phyloP scores from a whole-genome alignment of 2,888 invertebrate species.

The Sialis fuliginosa region DNA sequence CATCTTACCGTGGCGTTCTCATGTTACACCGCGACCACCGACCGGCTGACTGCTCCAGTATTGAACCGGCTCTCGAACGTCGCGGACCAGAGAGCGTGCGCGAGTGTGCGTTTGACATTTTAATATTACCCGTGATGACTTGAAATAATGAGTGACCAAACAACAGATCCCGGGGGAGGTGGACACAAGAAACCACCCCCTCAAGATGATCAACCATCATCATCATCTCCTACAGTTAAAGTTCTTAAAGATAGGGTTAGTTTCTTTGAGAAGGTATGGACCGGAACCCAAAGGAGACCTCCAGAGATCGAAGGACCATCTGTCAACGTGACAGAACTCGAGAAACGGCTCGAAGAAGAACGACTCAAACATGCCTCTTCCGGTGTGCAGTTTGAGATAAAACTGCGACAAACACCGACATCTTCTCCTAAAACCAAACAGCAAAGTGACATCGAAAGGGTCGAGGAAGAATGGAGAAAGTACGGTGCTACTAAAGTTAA shows the following conservation, averaged over 20 bases:
- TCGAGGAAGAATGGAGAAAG: slow-evolving; percentile 11
- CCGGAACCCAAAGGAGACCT: slow-evolving; percentile 24
- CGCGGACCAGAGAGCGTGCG: too few relatives aligned
- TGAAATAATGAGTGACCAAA: slow-evolving; percentile 12
- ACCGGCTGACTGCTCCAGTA: too few relatives aligned
- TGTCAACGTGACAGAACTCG: slow-evolving; percentile 40
- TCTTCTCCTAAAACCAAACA: slow-evolving; percentile 23
- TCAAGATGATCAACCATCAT: slow-evolving; percentile 17
- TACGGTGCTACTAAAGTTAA: slow-evolving; percentile 6
- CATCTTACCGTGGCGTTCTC: too few relatives aligned
- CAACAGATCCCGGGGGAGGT: slow-evolving; percentile 17
- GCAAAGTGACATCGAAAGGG: too few relatives aligned
- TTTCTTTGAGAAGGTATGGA: slow-evolving; percentile 67
- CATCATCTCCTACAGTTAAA: slow-evolving; percentile 27
- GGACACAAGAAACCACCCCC: slow-evolving; percentile 15
- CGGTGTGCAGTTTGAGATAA: slow-evolving; percentile 40
- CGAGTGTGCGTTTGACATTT: too few relatives aligned
- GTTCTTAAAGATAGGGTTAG: slow-evolving; percentile 55
- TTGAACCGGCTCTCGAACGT: too few relatives aligned
- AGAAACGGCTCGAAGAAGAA: slow-evolving; percentile 37
- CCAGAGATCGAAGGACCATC: slow-evolving; percentile 18
- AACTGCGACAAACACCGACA: slow-evolving; percentile 36
- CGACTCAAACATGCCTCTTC: slow-evolving; percentile 31
- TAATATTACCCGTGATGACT: not conserved
- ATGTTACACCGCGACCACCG: too few relatives aligned